Conservation (phyloP, 2,797 vertebrate genomes). For the Hemibagrus guttatus region DNA sequence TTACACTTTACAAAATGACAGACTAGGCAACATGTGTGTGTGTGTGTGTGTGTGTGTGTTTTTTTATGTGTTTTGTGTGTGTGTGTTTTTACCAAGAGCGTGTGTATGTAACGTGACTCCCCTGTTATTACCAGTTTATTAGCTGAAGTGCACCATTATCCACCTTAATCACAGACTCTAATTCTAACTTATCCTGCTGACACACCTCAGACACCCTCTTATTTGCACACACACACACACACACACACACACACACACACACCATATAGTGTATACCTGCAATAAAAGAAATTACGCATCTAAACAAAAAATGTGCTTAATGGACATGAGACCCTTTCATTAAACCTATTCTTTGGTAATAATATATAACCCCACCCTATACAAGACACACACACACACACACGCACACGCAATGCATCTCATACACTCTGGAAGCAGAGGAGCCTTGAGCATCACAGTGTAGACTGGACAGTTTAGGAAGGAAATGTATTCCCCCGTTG, state of each 20-base stretch:
- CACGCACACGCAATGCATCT: background rate
- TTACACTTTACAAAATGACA: slow-evolving; percentile 8
- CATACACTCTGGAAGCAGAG: background rate
- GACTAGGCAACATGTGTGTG: slow-evolving; percentile 13
- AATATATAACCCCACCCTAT: slow-evolving; percentile 3
- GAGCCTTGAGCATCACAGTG: slow-evolving; percentile 1
- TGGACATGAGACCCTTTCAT: slow-evolving; percentile 31
- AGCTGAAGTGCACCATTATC: slow-evolving; percentile 38
- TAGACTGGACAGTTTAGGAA: background rate
- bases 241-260: slow-evolving; percentile 5
- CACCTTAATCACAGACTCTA: slow-evolving; percentile 34
- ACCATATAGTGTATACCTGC: background rate
- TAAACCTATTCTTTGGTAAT: slow-evolving; percentile 22
- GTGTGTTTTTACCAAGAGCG: too few species aligned
- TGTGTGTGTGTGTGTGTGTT: slow-evolving; percentile 29
- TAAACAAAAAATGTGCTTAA: slow-evolving; percentile 22
- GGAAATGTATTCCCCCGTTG: background rate
- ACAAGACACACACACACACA: slow-evolving; percentile 25
- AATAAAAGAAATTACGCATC: slow-evolving; percentile 14
- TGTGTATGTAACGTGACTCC: slow-evolving; percentile 34
- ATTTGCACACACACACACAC: slow-evolving; percentile 28
- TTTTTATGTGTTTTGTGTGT: slow-evolving; percentile 27
- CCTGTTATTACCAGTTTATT: slow-evolving; percentile 52
- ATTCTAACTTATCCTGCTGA: slow-evolving; percentile 36
- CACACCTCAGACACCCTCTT: slow-evolving; percentile 38